Evolutionary conservation across 2,797 vertebrate genomes (phyloP), one percentile per base, ranked within the genome.

Genomic region (Gila robusta): DNA sequence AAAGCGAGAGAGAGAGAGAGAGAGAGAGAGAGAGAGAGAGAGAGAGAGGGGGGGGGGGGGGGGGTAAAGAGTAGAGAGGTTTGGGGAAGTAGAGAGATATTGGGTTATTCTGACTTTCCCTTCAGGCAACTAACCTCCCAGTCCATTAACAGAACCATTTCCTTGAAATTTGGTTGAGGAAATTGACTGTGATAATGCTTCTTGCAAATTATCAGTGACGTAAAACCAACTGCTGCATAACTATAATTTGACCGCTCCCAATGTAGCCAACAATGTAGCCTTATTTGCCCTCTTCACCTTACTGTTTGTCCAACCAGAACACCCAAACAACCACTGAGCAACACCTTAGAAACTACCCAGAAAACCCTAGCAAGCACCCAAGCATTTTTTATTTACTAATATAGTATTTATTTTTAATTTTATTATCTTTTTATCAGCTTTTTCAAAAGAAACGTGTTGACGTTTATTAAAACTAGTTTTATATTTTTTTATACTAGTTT

Each of bases 61-160:
- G n/a, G 28, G 28, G 28, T 32, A 32, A 32, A 32, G 32, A 84
- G 82, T 56, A 14, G 56, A 71, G 73, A 69, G 81, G 71, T 87
- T 84, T 35, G 2, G 74, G n/a, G 54, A 59, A 3, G 35, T 32
- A 62, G 80, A 59, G 32, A 69, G 62, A 78, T 85, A 59, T 62
- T 54, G 37, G 73, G 73, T 59, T 77, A 84, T 76, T 83, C 89
- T 85, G 59, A 74, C 70, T 79, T 80, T 80, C 47, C 72, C 77
- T 81, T 86, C 35, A 78, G 88, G 84, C 47, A 73, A 70, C 69
- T 81, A 71, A 82, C 47, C 77, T 81, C 85, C 86, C 87, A 79
- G 84, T 47, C 88, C 85, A 88, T 91, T 91, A 85, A 84, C 87
- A 84, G 23, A 88, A 44, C 56, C 6, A 89, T 91, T 92, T 91